phyloP scores from a whole-genome alignment of 2,888 invertebrate genomes.

The Lycia hirtaria region DNA sequence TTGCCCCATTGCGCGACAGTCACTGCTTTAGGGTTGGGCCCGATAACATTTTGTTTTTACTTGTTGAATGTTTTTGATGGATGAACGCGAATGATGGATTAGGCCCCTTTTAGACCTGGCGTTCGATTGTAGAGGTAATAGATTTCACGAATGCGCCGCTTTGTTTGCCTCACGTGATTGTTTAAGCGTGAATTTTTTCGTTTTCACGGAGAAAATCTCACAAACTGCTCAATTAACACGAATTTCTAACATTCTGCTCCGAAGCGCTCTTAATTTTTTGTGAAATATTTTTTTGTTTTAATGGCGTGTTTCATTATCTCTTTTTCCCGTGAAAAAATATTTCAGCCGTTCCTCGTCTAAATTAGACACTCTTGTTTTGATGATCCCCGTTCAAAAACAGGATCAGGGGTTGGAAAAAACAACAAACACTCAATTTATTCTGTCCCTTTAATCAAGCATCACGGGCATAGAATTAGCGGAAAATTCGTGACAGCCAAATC shows the following conservation, averaged over 20 bases:
- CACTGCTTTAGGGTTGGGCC: constrained; percentile 58
- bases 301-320: not conserved
- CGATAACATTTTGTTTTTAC: constrained; percentile 83
- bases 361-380: constrained; percentile 28
- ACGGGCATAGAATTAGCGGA: constrained; percentile 45
- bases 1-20: constrained; percentile 64
- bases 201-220: not conserved
- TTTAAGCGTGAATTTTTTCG: constrained; percentile 34
- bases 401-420: constrained; percentile 37
- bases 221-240: constrained; percentile 12
- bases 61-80: constrained; percentile 83
- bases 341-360: constrained; percentile 6
- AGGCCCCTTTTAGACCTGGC: constrained; percentile 60
- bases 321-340: not conserved
- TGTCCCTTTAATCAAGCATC: constrained; percentile 45
- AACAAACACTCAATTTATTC: constrained; percentile 45
- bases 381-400: constrained; percentile 37
- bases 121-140: constrained; percentile 61
- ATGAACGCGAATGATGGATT: constrained; percentile 81
- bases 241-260: not conserved
- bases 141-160: constrained; percentile 62
- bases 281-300: not conserved
- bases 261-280: too few relatives aligned
- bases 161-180: constrained; percentile 47
- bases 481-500: constrained; percentile 46